Evolutionary conservation across 2,888 invertebrate genomes (phyloP).

Genomic region (Panzeria rudis): DNA sequence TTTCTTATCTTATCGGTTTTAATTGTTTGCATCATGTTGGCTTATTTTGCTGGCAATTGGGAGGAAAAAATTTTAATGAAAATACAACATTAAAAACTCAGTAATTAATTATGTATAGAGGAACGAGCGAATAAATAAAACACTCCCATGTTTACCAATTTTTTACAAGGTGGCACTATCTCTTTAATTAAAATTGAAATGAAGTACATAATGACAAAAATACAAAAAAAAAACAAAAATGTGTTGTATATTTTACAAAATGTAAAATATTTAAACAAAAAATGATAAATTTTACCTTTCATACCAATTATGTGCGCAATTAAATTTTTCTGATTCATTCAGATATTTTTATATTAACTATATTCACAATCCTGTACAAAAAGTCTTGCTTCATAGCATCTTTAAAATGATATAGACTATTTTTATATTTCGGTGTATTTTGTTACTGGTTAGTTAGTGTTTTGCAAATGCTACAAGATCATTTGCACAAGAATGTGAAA

Average conservation of each 20-base stretch:
- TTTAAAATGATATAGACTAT: no score
- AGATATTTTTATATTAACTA: no score
- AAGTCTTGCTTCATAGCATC: no score
- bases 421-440: no score
- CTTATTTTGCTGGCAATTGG: conserved; percentile 9
- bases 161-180: neutral
- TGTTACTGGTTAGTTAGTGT: no score
- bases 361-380: no score
- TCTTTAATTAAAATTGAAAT: neutral
- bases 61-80: neutral
- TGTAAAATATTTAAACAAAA: neutral
- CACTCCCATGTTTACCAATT: neutral
- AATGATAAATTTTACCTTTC: neutral
- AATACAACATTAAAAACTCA: conserved; percentile 20
- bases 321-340: neutral
- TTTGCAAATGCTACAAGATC: no score
- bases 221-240: neutral
- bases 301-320: neutral
- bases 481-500: no score
- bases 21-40: conserved; percentile 34
- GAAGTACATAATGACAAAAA: neutral
- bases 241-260: no score
- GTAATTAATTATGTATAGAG: conserved; percentile 38
- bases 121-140: neutral
- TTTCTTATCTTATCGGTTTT: conserved; percentile 59